Conservation (phyloP, 2,113 vertebrate species). For the Tachuris rubrigastra region DNA sequence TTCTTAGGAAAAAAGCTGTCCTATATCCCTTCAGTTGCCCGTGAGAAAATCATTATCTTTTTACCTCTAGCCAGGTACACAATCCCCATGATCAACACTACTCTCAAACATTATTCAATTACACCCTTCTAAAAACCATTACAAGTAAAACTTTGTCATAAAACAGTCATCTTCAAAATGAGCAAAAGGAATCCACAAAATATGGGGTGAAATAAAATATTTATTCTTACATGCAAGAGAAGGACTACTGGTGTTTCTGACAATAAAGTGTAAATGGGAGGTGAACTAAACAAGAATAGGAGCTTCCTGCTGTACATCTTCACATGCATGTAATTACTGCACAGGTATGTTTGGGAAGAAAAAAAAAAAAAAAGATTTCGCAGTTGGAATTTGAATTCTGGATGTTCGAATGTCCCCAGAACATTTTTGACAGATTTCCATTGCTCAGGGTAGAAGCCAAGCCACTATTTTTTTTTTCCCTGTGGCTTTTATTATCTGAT, state of each 20-base stretch:
- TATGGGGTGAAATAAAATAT: neutral
- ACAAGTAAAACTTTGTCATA: neutral
- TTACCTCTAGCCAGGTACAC: neutral
- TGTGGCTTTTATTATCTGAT: neutral
- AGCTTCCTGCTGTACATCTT: neutral
- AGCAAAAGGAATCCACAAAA: neutral
- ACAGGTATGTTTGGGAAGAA: neutral
- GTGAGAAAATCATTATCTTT: neutral
- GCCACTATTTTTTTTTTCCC: no score
- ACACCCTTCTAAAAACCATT: neutral
- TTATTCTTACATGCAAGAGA: neutral
- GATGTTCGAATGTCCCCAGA: neutral
- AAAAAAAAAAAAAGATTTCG: neutral
- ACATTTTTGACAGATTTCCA: neutral
- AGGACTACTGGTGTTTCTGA: neutral
- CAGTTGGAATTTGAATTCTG: neutral
- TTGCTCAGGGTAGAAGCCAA: neutral
- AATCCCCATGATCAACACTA: neutral
- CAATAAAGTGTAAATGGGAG: neutral
- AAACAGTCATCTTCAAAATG: neutral
- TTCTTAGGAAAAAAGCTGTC: neutral
- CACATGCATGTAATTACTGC: neutral
- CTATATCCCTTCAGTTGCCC: neutral
- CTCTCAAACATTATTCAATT: neutral
- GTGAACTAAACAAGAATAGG: neutral